Base-by-base conservation (phyloP, 2,888 invertebrate genomes). In the Macaria notata region DNA sequence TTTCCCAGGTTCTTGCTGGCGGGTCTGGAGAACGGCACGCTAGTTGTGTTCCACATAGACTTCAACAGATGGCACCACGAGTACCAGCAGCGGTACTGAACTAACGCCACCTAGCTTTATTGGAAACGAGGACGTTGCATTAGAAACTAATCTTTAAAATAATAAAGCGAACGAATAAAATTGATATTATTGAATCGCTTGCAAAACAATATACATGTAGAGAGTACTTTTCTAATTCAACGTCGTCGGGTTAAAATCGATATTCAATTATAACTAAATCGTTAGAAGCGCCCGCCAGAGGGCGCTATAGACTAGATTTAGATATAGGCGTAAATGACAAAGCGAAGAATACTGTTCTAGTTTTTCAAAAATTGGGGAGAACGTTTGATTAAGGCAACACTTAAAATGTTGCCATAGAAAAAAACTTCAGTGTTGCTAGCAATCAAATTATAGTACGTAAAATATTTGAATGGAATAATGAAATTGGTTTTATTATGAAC, bases 41-140 rank as follows among this genome's bases (percentile, higher is more conserved):
- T 99, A 70, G 98, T 99, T 62, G 98, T 99, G 75, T 99, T 99
- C 93, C 99, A 99, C 93, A 98, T 99, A 85, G 99, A 99, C 91
- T 99, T 99, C 93, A 99, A 99, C 91, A 94, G 97, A 80, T 98
- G 98, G 98, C 98, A 98, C 88, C 98, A 98, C 84, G 98, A 98
- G 88, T 98, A 97, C 88, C 98, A 98, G 81, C 98, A 98, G 87
- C 95, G 98, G 75, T 98, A 98, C 93, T 98, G 93, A 93, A 6
- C 75, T 67, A 67, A 56, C 63, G 61, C 50, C 59, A 39, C 59
- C 56, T 67, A 67, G 33, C 5, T 36, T 36, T 6, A 4, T 36
- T 36, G 19, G 19, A 36, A 4, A 36, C 33, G 33, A 6, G 33
- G 7, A 36, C 33, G 7, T 36, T 36, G 33, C 4, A 36, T 36